These are phyloP conservation scores for Pelosia muscerda DNA, from an alignment of 2,888 invertebrate genomes.

Conservation along the genomic window DNA sequence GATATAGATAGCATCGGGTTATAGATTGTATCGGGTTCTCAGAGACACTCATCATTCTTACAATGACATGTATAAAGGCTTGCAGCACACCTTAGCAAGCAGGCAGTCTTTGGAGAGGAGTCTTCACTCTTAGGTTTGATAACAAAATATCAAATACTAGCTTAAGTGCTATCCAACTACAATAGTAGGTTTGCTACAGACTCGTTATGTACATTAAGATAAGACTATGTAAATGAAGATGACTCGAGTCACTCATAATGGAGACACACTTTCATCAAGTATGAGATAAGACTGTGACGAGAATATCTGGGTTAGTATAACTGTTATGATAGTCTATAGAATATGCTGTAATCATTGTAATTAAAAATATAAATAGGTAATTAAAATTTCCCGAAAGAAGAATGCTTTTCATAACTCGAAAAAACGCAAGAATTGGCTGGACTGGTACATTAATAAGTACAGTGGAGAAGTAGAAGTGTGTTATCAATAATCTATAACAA, in stretches of 20 bases:
- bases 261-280: conserved; percentile 5
- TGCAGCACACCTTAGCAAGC: no score
- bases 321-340: neutral
- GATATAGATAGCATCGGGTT: no score
- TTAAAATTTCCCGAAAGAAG: neutral
- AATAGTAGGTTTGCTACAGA: neutral
- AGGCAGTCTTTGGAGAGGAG: no score
- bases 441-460: no score
- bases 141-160: neutral
- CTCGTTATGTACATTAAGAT: conserved; percentile 6
- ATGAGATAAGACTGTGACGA: conserved; percentile 3
- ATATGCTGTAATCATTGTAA: neutral
- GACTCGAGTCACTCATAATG: neutral
- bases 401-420: neutral
- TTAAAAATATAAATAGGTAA: neutral
- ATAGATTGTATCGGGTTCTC: no score
- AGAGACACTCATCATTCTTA: no score
- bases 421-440: neutral
- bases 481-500: no score
- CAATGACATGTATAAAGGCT: no score
- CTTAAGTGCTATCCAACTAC: neutral
- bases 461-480: no score
- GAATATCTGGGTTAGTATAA: conserved; percentile 6
- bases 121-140: neutral
- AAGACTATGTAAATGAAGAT: conserved; percentile 7